These are phyloP conservation scores for Myiopsitta monachus DNA, from an alignment of 2,113 vertebrate genomes.

Conservation along the genomic window DNA sequence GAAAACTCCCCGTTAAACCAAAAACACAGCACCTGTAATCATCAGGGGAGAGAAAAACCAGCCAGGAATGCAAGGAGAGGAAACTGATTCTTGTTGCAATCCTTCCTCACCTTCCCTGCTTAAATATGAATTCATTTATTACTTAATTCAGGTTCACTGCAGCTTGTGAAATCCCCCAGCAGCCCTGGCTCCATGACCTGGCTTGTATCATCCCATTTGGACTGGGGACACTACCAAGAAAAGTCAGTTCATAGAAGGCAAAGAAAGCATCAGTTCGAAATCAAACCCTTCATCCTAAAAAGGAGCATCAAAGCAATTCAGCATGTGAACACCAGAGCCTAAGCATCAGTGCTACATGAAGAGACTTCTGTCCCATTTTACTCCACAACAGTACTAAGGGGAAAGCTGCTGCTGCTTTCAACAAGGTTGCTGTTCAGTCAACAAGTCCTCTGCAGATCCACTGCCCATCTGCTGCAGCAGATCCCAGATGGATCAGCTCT, in stretches of 20 bases:
- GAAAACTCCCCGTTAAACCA: slow-evolving; percentile 29
- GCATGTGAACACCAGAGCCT: background rate
- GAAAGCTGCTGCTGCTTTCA: background rate
- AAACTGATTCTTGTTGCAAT: slow-evolving; percentile 17
- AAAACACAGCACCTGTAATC: background rate
- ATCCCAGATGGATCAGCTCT: background rate
- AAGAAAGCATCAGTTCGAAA: background rate
- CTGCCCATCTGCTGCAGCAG: background rate
- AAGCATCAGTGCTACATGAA: background rate
- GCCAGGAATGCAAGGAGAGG: background rate
- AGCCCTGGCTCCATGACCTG: background rate
- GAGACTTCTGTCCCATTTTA: background rate
- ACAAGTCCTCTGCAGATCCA: background rate
- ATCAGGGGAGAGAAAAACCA: background rate
- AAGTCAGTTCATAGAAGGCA: background rate
- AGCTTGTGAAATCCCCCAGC: background rate
- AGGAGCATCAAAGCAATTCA: background rate
- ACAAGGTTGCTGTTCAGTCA: background rate
- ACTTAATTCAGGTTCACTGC: background rate
- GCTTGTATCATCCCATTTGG: background rate
- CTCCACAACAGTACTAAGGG: background rate
- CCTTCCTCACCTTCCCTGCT: background rate
- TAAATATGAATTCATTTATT: background rate
- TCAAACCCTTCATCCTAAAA: background rate
- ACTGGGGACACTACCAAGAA: background rate